Conservation (phyloP, 2,113 vertebrate genomes). For the Panurus biarmicus region DNA sequence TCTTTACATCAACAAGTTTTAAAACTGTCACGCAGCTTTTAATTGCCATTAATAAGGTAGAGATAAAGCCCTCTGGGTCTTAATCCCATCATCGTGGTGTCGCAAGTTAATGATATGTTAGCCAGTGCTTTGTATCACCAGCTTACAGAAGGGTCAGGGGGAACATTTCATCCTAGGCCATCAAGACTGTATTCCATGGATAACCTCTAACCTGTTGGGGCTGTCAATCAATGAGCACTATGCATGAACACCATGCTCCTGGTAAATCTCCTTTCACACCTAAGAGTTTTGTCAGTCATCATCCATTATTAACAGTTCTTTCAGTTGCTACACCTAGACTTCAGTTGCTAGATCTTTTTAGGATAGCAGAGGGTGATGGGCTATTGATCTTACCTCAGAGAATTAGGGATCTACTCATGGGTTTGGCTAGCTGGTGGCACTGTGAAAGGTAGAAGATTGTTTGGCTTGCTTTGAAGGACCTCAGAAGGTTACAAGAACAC, state of each 20-base stretch:
- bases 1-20: constrained; percentile 58
- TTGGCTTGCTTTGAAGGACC: constrained; percentile 26
- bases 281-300: constrained; percentile 44
- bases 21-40: constrained; percentile 52
- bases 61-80: constrained; percentile 57
- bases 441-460: neutral
- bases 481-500: constrained; percentile 7
- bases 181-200: constrained; percentile 19
- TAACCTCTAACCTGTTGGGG: constrained; percentile 27
- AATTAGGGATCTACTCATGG: neutral
- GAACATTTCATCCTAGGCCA: constrained; percentile 49
- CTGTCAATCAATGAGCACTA: constrained; percentile 46
- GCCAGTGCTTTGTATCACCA: constrained; percentile 33
- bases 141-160: constrained; percentile 43
- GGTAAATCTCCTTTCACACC: constrained; percentile 26
- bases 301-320: constrained; percentile 27
- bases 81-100: constrained; percentile 47
- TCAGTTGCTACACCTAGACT: neutral
- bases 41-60: constrained; percentile 66
- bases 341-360: constrained; percentile 9
- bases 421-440: neutral
- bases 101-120: constrained; percentile 64
- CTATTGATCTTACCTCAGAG: neutral
- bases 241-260: neutral
- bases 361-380: neutral